phyloP scores from a whole-genome alignment of 2,888 invertebrate species.

The Thymelicus acteon region DNA sequence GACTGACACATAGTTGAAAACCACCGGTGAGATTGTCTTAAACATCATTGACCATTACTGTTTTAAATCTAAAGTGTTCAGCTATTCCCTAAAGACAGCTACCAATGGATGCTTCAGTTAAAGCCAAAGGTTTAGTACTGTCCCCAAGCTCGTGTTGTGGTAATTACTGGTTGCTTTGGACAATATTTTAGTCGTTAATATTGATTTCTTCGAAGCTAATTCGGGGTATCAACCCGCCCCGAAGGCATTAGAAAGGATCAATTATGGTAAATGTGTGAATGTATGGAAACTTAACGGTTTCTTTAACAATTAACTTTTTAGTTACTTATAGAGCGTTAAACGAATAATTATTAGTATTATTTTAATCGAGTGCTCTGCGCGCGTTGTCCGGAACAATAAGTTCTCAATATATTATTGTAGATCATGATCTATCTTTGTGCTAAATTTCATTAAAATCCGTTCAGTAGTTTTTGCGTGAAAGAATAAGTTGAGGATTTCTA shows the following conservation, averaged over 20 bases:
- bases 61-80: not conserved
- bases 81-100: not conserved
- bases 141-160: constrained; percentile 1
- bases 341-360: too few relatives aligned
- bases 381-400: too few relatives aligned
- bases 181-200: constrained; percentile 68
- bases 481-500: too few relatives aligned
- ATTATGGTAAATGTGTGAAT: constrained; percentile 39
- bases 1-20: not conserved
- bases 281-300: constrained; percentile 30
- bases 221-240: constrained; percentile 57
- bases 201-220: constrained; percentile 69
- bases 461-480: too few relatives aligned
- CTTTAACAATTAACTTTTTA: constrained; percentile 3
- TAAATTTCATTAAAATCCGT: too few relatives aligned
- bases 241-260: constrained; percentile 56
- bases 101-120: constrained; percentile 2
- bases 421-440: too few relatives aligned
- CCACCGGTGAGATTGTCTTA: not conserved
- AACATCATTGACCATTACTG: not conserved
- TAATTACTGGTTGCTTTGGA: constrained; percentile 59
- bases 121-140: not conserved
- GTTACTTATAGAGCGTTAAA: not conserved
- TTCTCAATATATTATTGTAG: too few relatives aligned
- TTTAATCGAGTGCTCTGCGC: too few relatives aligned